phyloP scores from a whole-genome alignment of 1,140 invertebrate species.

The Philotrypesis tridentata region DNA sequence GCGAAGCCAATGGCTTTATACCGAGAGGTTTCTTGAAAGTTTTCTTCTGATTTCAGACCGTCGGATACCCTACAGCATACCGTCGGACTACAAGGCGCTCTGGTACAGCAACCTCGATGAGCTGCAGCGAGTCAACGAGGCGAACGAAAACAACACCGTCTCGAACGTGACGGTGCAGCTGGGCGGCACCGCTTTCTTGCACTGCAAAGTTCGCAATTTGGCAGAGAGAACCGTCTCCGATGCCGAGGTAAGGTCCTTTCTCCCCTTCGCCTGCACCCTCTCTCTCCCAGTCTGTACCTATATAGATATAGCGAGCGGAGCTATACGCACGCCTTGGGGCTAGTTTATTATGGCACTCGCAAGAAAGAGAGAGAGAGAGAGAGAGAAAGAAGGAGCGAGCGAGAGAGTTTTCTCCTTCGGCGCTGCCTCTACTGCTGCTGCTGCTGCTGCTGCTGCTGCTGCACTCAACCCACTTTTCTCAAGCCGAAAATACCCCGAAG shows the following conservation, averaged over 20 bases:
- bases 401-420: not conserved
- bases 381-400: no score
- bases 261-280: not conserved
- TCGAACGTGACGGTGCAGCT: slow-evolving; percentile 88
- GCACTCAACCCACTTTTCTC: not conserved
- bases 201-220: slow-evolving; percentile 83
- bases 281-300: no score
- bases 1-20: not conserved
- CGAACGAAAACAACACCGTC: slow-evolving; percentile 80
- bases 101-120: slow-evolving; percentile 79
- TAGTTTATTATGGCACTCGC: not conserved
- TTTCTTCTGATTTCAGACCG: slow-evolving; percentile 65
- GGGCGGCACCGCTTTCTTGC: slow-evolving; percentile 88
- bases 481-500: not conserved
- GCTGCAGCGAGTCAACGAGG: slow-evolving; percentile 75
- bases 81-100: slow-evolving; percentile 76
- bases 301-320: no score
- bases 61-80: slow-evolving; percentile 69
- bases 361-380: no score
- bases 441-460: no score
- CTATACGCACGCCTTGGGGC: not conserved
- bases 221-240: slow-evolving; percentile 78
- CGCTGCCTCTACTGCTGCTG: no score
- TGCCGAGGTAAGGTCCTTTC: slow-evolving; percentile 64
- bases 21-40: slow-evolving; percentile 26